A percentile compares a stretch with the other conserved stretches of the same genome.
Conservation (phyloP, 1,140 invertebrate species). For the Stegodyphus mimosarum region DNA sequence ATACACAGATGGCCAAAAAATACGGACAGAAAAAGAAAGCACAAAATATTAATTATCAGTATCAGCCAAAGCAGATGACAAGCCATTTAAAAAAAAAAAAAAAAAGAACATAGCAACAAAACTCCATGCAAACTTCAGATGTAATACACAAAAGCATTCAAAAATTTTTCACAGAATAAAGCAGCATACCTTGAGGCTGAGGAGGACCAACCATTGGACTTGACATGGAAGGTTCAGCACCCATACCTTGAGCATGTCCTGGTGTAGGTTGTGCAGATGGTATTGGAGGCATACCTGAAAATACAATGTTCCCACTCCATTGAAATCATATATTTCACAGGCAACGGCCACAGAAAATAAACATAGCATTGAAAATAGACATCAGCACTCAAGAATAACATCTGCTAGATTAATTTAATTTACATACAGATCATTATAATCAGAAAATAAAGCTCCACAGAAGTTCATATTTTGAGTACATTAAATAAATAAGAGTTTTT, state of each 20-base stretch:
- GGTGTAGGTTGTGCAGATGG: constrained; percentile 29
- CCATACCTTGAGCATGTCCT: constrained; percentile 33
- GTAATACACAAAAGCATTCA: neutral
- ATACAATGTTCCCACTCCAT: neutral
- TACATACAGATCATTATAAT: neutral
- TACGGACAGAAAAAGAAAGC: too few species aligned
- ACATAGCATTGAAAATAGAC: neutral
- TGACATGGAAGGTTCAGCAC: constrained; percentile 41
- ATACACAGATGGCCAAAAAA: too few species aligned
- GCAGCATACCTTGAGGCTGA: constrained; percentile 43
- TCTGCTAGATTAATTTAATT: neutral
- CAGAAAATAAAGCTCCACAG: neutral
- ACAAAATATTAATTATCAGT: too few species aligned
- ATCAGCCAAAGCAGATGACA: too few species aligned
- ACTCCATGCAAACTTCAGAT: neutral
- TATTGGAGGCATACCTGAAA: constrained; percentile 43
- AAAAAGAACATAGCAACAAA: neutral
- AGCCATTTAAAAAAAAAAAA: neutral
- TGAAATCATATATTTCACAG: too few species aligned
- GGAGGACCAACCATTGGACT: constrained; percentile 42
- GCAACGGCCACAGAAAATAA: neutral
- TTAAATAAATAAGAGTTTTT: neutral
- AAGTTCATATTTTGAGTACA: neutral
- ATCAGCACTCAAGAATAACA: neutral
- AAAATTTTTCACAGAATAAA: neutral